Evolutionary conservation across 2,797 vertebrate genomes (phyloP), one percentile per base, ranked within the genome.

Genomic region (Phataginus tricuspis): DNA sequence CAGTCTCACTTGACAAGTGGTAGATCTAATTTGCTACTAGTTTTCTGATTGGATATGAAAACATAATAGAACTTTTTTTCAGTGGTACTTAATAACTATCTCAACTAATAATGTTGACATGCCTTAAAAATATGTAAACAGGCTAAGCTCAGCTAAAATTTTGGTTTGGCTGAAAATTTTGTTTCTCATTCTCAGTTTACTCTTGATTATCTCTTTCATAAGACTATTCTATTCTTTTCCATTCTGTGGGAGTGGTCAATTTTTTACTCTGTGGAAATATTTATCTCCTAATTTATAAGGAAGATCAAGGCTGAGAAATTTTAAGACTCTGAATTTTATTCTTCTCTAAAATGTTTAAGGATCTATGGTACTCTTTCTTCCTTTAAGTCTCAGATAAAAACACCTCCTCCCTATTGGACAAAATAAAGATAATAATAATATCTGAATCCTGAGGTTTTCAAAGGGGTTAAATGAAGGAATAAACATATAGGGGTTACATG

Each of bases 81-180:
- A 71, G 4, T 21, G 53, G 11, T 34, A 31, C 45, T 66, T 51
- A 77, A 75, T 78, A 78, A 45, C 2, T 49, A 45, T 31, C 11
- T 61, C 51, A 64, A 9, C 6, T 27, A 2, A 59, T 77, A 63
- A 68, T 82, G 15, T 63, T 80, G 49, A 51, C 37, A 49, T 69
- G 34, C 25, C 63, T 89, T 15, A 68, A 68, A 89, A 53, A 84
- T 39, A 18, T 72, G 3, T 39, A 84, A 96, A 79, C 15, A 64
- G 11, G 4, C 4, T 25, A 34, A 18, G 0, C 21, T 68, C 16
- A 51, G 7, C 19, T 74, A 74, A 55, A 2, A 68, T 59, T 71
- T 85, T 31, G 31, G 2, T 64, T 96, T 83, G n/a, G n/a, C n/a
- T n/a, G n/a, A 92, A 55, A 79, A 57, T 78, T 78, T 57, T 83